A percentile compares a stretch with the other conserved stretches of the same genome.
phyloP scores from a whole-genome alignment of 2,797 vertebrate species.

The Hybognathus amarus region DNA sequence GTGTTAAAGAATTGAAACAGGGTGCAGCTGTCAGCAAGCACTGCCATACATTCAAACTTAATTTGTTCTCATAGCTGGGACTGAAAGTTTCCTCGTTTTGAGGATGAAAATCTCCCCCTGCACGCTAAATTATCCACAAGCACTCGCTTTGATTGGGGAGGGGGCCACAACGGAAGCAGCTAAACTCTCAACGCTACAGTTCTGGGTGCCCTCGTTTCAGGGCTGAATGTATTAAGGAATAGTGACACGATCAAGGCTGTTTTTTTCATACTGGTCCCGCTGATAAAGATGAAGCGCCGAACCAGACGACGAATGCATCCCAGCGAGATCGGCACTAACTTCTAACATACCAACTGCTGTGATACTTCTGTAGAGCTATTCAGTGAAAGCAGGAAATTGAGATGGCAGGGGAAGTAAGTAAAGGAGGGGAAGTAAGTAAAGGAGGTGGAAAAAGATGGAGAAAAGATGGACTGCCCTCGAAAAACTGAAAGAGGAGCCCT shows the following conservation, averaged over 20 bases:
- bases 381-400: slow-evolving; percentile 39
- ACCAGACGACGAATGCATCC: slow-evolving; percentile 5
- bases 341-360: slow-evolving; percentile 40
- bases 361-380: slow-evolving; percentile 28
- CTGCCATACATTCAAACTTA: slow-evolving; percentile 53
- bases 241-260: slow-evolving; percentile 43
- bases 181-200: not conserved
- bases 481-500: slow-evolving; percentile 31
- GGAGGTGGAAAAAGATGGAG: not conserved
- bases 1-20: slow-evolving; percentile 41
- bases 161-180: not conserved
- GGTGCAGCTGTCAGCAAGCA: slow-evolving; percentile 26
- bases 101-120: slow-evolving; percentile 23
- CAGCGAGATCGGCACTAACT: slow-evolving; percentile 27
- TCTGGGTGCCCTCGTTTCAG: slow-evolving; percentile 32
- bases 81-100: slow-evolving; percentile 52
- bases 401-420: slow-evolving; percentile 9
- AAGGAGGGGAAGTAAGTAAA: not conserved
- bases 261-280: slow-evolving; percentile 27
- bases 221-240: slow-evolving; percentile 32
- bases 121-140: slow-evolving; percentile 56
- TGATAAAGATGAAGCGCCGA: slow-evolving; percentile 31
- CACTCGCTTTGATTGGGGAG: slow-evolving; percentile 53
- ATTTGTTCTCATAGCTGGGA: slow-evolving; percentile 39
- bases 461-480: not conserved